Conservation (phyloP, 2,797 vertebrate genomes). For the Alauda arvensis region DNA sequence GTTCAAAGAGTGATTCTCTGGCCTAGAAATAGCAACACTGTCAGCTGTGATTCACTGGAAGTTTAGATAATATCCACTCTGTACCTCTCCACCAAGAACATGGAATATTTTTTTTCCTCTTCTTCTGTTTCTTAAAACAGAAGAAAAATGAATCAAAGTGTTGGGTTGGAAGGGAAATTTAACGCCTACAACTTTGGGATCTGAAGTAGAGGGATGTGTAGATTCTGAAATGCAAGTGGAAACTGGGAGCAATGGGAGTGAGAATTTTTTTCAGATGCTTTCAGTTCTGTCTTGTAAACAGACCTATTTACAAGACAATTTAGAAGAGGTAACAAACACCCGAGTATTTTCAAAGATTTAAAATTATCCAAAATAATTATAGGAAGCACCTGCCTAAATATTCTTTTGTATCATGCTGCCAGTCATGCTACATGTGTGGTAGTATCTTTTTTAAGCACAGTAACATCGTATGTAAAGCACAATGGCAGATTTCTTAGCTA, state of each 20-base stretch:
- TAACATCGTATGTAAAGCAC: not conserved
- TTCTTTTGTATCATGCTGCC: not conserved
- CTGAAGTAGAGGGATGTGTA: not conserved
- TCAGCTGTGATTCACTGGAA: constrained; percentile 80
- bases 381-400: not conserved
- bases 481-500: not conserved
- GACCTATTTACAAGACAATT: constrained; percentile 1
- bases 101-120: not conserved
- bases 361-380: not conserved
- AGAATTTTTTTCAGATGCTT: not conserved
- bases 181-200: not conserved
- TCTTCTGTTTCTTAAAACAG: constrained; percentile 20
- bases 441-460: not conserved
- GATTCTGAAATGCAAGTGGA: constrained; percentile 19
- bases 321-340: constrained; percentile 12
- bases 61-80: constrained; percentile 76
- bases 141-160: constrained; percentile 44
- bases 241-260: not conserved
- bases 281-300: not conserved
- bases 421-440: not conserved
- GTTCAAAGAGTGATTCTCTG: constrained; percentile 79
- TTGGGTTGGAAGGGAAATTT: constrained; percentile 2
- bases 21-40: constrained; percentile 81
- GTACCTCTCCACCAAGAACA: constrained; percentile 50
- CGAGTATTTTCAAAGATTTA: not conserved